A percentile compares a stretch with the other conserved stretches of the same genome.
Conservation (phyloP, 2,113 vertebrate genomes). For the Aspiorhynchus laticeps region DNA sequence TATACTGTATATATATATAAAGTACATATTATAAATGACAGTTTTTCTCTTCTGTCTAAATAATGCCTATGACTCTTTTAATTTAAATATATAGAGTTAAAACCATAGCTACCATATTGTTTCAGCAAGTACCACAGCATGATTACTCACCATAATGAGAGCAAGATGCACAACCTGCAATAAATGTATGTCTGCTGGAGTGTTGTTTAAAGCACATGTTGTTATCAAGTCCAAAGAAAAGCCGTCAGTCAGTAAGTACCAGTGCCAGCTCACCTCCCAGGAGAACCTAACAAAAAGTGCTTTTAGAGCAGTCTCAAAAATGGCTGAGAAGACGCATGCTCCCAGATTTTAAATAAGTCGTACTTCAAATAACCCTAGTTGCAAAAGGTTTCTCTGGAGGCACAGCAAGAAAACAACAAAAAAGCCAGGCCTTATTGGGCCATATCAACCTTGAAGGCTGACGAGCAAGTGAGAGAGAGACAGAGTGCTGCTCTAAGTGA, state of each 20-base stretch:
- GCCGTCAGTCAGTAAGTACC: conserved; percentile 26
- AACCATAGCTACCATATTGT: background rate
- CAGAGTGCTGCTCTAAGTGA: conserved; percentile 33
- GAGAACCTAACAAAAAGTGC: conserved; percentile 73
- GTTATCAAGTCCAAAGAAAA: conserved; percentile 31
- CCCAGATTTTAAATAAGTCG: conserved; percentile 75
- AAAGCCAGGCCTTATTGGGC: background rate
- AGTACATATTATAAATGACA: background rate
- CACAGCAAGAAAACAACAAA: conserved; percentile 4
- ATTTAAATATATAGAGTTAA: background rate
- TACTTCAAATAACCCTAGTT: conserved; percentile 71
- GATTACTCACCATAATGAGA: background rate
- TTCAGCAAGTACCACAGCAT: background rate
- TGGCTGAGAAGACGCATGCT: conserved; percentile 67
- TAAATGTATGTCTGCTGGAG: background rate
- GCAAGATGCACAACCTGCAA: conserved; percentile 5
- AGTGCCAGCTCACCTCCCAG: conserved; percentile 70
- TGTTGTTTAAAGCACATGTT: background rate
- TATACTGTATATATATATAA: no score
- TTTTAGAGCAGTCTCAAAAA: conserved; percentile 73
- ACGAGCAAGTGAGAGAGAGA: conserved; percentile 9
- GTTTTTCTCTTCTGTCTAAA: background rate
- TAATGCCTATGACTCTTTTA: background rate
- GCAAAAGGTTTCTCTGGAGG: conserved; percentile 58
- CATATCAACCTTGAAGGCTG: conserved; percentile 37